phyloP scores from a whole-genome alignment of 1,140 invertebrate species.

The Drosophila bifasciata region DNA sequence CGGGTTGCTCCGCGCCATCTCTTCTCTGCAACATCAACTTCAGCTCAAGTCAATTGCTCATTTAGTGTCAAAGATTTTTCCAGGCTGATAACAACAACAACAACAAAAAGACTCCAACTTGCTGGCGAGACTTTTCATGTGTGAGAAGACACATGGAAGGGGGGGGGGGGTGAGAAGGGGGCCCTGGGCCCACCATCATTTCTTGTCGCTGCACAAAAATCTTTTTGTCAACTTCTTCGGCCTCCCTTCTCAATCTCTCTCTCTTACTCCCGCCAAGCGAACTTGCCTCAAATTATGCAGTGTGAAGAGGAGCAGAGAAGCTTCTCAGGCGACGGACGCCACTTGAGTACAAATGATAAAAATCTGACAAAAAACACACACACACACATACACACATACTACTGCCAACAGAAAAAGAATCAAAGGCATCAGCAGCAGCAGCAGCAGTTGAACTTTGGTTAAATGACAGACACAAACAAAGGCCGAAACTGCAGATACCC shows the following conservation, averaged over 20 bases:
- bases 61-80: conserved; percentile 82
- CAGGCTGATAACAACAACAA: conserved; percentile 59
- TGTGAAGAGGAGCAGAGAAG: conserved; percentile 62
- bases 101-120: conserved; percentile 45
- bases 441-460: conserved; percentile 57
- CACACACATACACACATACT: conserved; percentile 30
- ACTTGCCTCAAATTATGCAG: conserved; percentile 70
- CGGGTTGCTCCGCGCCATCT: no score
- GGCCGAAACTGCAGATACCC: neutral
- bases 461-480: conserved; percentile 7
- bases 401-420: conserved; percentile 33
- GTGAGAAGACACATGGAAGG: conserved; percentile 28
- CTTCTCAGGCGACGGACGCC: conserved; percentile 56
- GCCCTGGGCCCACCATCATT: conserved; percentile 56
- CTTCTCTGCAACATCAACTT: conserved; percentile 1
- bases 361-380: conserved; percentile 73
- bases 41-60: conserved; percentile 78
- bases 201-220: conserved; percentile 78
- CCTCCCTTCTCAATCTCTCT: conserved; percentile 17
- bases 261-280: conserved; percentile 1
- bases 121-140: conserved; percentile 8
- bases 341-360: conserved; percentile 80
- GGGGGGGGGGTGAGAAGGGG: conserved; percentile 30
- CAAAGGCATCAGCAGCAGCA: conserved; percentile 28
- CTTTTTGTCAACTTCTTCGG: conserved; percentile 66